A percentile compares a stretch with the other conserved stretches of the same genome.
These are phyloP conservation scores for Naso thynnoides DNA, from an alignment of 2,797 vertebrate species.

Conservation along the genomic window DNA sequence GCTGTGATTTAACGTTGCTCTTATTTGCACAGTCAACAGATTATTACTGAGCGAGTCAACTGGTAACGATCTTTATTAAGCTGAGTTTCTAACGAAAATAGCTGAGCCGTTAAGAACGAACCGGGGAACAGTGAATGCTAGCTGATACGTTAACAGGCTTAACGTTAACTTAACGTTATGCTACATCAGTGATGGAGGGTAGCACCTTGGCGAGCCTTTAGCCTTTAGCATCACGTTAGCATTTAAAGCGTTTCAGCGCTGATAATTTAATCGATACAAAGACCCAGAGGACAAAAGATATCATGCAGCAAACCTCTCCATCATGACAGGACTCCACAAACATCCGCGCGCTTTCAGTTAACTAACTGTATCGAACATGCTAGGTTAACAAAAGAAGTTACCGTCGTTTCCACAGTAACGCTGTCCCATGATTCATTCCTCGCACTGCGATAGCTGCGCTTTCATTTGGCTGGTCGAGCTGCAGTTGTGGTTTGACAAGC, in stretches of 20 bases:
- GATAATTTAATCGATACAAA: neutral
- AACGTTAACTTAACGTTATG: constrained; percentile 11
- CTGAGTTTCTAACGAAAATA: constrained; percentile 6
- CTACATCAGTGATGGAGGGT: constrained; percentile 19
- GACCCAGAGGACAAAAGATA: constrained; percentile 6
- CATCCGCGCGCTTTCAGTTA: neutral
- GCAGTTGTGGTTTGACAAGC: constrained; percentile 44
- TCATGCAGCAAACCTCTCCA: neutral
- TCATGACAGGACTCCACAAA: neutral
- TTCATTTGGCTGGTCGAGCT: constrained; percentile 62
- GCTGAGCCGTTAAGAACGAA: neutral
- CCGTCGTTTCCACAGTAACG: constrained; percentile 84
- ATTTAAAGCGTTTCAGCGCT: neutral
- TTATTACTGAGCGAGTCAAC: neutral
- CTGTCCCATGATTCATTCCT: constrained; percentile 75
- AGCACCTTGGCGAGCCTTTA: neutral
- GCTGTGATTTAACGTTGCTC: constrained; percentile 7
- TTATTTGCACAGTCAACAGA: neutral
- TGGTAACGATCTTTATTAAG: neutral
- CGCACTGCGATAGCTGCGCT: constrained; percentile 2
- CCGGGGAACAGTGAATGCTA: neutral
- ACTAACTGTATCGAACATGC: constrained; percentile 30
- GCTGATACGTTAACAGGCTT: no score
- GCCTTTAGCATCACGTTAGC: constrained; percentile 33
- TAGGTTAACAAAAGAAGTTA: constrained; percentile 73